A percentile compares a stretch with the other conserved stretches of the same genome.
phyloP scores from a whole-genome alignment of 2,888 invertebrate genomes.

The Campoplex nolae region DNA sequence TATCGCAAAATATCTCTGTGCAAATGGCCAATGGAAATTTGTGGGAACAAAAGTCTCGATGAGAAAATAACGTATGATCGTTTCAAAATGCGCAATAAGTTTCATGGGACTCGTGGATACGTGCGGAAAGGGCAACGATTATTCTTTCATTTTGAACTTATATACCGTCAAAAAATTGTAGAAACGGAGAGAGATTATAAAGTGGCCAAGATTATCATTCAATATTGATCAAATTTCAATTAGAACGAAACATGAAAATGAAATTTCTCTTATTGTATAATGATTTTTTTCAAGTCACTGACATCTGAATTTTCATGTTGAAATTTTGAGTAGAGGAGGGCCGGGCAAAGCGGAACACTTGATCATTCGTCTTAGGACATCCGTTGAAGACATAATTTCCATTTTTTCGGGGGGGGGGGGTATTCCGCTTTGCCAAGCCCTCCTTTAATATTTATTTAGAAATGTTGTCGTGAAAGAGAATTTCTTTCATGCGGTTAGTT shows the following conservation, averaged over 20 bases:
- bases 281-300: background rate
- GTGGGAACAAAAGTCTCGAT: slow-evolving; percentile 9
- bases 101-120: background rate
- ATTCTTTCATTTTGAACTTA: background rate
- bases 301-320: background rate
- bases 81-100: background rate
- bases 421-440: no score
- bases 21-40: slow-evolving; percentile 19
- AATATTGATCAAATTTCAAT: background rate
- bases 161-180: background rate
- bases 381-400: no score
- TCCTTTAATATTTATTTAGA: no score
- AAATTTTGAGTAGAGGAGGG: background rate
- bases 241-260: background rate
- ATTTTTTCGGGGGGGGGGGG: no score
- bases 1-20: slow-evolving; percentile 14
- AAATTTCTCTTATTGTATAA: background rate
- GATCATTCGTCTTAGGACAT: no score
- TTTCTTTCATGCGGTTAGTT: no score
- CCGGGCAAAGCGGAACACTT: no score
- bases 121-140: background rate
- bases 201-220: background rate
- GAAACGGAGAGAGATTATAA: background rate
- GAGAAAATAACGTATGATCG: slow-evolving; percentile 14
- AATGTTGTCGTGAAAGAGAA: no score